Base-by-base conservation (phyloP, 2,113 vertebrate species). In the Archocentrus centrarchus region DNA sequence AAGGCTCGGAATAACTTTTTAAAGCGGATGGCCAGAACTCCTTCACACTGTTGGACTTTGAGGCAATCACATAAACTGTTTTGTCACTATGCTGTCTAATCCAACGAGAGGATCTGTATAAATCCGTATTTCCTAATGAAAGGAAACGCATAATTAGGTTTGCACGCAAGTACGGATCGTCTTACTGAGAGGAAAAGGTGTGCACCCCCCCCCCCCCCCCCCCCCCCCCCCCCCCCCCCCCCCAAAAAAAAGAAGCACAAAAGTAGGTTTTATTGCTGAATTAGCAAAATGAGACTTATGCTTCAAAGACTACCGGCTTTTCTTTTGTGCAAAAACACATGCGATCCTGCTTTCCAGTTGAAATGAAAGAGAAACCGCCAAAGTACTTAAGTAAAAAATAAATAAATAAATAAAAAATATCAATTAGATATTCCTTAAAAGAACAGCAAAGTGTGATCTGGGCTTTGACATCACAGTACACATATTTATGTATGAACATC, bases 401-500 rank as follows among this genome's bases (percentile, higher is more conserved):
- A 11, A 6, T 11, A 24, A 14, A 60, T 30, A n/a, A 32, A 20
- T 53, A 44, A 73, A 70, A 75, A 59, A 68, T 59, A 73, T 17
- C 20, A 24, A 64, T 79, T 47, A 86, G 47, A 83, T 75, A 60
- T 75, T 86, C 63, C 13, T 55, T 47, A 62, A 73, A 70, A 75
- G 62, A 63, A 76, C 85, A 63, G 22, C 86, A 82, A 86, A 32
- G 85, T 37, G 66, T 73, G 79, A 91, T 81, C 82, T 53, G 30
- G 81, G 73, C 75, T 84, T 76, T 92, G 93, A 92, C 91, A 83
- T 83, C 70, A 73, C 60, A 75, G 84, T 80, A n/a, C 84, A 86
- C 82, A 90, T 90, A 91, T 95, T 94, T 94, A 93, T 94, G 90
- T 91, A 93, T 93, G 93, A 92, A 90, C 94, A 95, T 87, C 93